Percentiles rank a stretch among this genome's conserved stretches.
These are phyloP conservation scores for Vulpes lagopus DNA, from an alignment of 2,113 vertebrate species.

Conservation along the genomic window DNA sequence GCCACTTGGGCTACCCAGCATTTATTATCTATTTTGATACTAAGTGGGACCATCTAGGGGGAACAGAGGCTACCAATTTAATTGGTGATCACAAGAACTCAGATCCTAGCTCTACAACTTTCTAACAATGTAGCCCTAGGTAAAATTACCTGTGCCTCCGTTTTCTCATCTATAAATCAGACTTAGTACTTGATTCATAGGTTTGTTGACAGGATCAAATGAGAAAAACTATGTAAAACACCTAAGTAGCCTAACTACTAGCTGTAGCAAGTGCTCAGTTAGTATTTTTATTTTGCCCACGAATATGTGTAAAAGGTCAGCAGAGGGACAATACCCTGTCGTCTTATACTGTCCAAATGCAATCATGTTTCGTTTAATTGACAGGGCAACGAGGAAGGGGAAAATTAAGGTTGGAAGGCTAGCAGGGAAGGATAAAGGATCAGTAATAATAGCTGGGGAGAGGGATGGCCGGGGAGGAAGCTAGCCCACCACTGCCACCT, in stretches of 20 bases:
- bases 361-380: not conserved
- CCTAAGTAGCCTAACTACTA: not conserved
- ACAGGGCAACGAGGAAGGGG: not conserved
- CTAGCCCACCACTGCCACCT: not conserved
- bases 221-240: slow-evolving; percentile 39
- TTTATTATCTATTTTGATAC: slow-evolving; percentile 52
- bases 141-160: slow-evolving; percentile 48
- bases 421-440: not conserved
- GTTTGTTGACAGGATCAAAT: slow-evolving; percentile 39
- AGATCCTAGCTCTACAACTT: slow-evolving; percentile 41
- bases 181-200: not conserved
- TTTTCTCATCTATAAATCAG: slow-evolving; percentile 31
- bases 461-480: not conserved
- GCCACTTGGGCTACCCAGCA: too few relatives aligned
- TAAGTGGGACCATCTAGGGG: not conserved
- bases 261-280: not conserved
- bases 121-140: not conserved
- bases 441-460: not conserved
- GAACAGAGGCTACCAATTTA: not conserved
- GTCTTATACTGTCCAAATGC: slow-evolving; percentile 11
- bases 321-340: not conserved
- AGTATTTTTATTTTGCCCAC: slow-evolving; percentile 8
- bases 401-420: not conserved
- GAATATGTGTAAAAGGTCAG: not conserved
- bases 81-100: slow-evolving; percentile 18